Evolutionary conservation across 2,888 invertebrate species (phyloP), one percentile per base, ranked within the genome.

Genomic region (Lasioglossum calceatum): DNA sequence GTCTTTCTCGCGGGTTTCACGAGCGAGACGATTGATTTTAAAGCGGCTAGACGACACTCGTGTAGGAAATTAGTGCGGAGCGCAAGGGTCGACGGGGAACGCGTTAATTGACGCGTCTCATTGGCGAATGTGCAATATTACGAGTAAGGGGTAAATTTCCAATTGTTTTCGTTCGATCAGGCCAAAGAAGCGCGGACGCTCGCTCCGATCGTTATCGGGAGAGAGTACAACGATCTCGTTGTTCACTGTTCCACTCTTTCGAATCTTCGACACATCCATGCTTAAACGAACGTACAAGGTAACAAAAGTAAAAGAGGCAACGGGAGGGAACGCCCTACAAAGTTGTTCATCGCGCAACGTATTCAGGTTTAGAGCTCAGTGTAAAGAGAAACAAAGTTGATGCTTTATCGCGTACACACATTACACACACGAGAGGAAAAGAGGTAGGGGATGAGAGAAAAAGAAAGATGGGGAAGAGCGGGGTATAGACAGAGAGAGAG

Each of bases 301-400:
- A 47, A 80, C 87, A 89, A 87, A 88, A 64, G 32, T 64, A 32
- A 36, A 19, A 32, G 1, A 16, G 23, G 10, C 19, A 39, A 23
- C 23, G 23, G 39, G 70, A 10, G 36, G 39, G 70, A 87, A 89
- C 91, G 50, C 90, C 86, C 84, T 92, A 93, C n/a, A 90, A 93
- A 92, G 87, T 93, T 92, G 92, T 93, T 94, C 93, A 91, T 92
- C 91, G 92, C 90, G 92, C 92, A 94, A 93, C 92, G 88, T 92
- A 94, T 95, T 95, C 94, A 93, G 94, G 93, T 95, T 92, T 93
- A 88, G 93, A 93, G 92, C 92, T 93, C 93, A 92, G 91, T 89
- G 92, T 92, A 93, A 91, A 91, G 88, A 84, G 73, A 77, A 58
- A 78, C 71, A 76, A 90, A 89, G 88, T 92, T 89, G 91, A 92